Evolutionary conservation across 2,888 invertebrate genomes (phyloP).

Genomic region (Macrophya annulata): DNA sequence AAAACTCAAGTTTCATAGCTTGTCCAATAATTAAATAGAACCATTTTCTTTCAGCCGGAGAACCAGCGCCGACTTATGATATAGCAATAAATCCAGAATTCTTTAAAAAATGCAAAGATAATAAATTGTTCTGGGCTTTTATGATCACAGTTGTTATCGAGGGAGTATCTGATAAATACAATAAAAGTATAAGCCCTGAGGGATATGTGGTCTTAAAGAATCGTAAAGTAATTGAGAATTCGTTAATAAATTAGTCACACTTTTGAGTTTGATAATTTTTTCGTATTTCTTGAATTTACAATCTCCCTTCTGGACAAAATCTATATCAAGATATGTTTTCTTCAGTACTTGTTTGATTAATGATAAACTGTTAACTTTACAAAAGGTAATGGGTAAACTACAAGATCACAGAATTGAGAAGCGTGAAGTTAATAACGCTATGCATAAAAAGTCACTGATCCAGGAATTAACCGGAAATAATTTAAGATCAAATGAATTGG

Average conservation of each 20-base stretch:
- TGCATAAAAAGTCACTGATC: constrained; percentile 81
- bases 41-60: constrained; percentile 81
- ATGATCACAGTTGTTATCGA: constrained; percentile 91
- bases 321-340: not conserved
- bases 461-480: constrained; percentile 81
- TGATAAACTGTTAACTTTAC: not conserved
- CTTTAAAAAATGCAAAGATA: constrained; percentile 87
- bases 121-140: constrained; percentile 88
- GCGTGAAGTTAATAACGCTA: constrained; percentile 82
- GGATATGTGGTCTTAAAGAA: constrained; percentile 87
- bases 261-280: constrained; percentile 21
- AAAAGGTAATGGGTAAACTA: constrained; percentile 85
- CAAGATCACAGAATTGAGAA: constrained; percentile 89
- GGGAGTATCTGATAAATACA: constrained; percentile 90
- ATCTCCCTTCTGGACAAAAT: not conserved
- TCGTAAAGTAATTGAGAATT: constrained; percentile 80
- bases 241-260: not conserved
- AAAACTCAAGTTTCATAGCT: not conserved
- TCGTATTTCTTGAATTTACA: not conserved
- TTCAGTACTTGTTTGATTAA: not conserved
- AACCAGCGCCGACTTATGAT: constrained; percentile 89
- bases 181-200: constrained; percentile 85
- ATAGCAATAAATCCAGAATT: constrained; percentile 91
- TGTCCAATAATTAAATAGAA: not conserved
- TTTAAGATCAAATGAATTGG: not conserved